These are phyloP conservation scores for Rhopalosiphum padi DNA, from an alignment of 1,140 invertebrate species.

Conservation along the genomic window DNA sequence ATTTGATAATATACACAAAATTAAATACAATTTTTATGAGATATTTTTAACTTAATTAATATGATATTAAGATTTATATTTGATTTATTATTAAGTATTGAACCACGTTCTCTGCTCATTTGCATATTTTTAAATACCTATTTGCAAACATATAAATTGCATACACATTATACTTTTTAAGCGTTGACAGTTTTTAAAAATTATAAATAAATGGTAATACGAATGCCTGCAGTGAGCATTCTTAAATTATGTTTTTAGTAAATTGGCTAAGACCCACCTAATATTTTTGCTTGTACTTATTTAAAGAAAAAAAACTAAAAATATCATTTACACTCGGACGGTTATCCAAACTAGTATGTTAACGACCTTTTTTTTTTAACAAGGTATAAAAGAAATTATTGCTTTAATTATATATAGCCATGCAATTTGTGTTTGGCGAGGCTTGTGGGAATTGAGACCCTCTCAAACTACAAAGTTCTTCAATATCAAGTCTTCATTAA, in stretches of 20 bases:
- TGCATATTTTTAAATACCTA: neutral
- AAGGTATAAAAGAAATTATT: neutral
- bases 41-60: neutral
- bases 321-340: neutral
- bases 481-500: neutral
- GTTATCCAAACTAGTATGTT: neutral
- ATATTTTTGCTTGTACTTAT: slow-evolving; percentile 38
- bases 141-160: neutral
- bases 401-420: neutral
- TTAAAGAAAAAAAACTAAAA: slow-evolving; percentile 22
- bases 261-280: slow-evolving; percentile 29
- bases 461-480: neutral
- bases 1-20: neutral
- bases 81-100: neutral
- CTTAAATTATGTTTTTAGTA: neutral
- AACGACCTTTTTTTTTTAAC: neutral
- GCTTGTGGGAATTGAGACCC: neutral
- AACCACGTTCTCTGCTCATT: neutral
- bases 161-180: neutral
- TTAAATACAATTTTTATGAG: neutral
- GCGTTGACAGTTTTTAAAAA: slow-evolving; percentile 11
- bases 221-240: neutral
- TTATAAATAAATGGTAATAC: slow-evolving; percentile 14
- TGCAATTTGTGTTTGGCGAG: neutral
- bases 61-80: neutral